These are phyloP conservation scores for Metallyticus violacea DNA, from an alignment of 2,888 invertebrate genomes.

Conservation along the genomic window DNA sequence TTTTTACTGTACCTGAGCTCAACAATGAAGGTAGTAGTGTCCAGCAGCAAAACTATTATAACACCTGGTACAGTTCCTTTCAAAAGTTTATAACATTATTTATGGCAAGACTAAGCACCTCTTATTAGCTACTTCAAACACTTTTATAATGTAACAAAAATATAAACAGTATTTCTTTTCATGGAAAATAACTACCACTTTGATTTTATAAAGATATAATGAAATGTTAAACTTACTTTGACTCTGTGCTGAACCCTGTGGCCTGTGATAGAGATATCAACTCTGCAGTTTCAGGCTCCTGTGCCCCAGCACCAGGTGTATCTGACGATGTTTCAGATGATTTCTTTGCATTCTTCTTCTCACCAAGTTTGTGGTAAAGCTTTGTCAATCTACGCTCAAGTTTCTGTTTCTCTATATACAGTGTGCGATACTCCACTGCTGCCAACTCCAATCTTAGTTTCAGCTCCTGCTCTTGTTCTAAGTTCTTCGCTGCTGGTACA, in stretches of 20 bases:
- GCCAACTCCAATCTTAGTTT: conserved; percentile 29
- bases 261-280: background rate
- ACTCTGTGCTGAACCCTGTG: background rate
- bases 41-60: too few relatives aligned
- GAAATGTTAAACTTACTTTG: background rate
- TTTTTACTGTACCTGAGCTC: too few relatives aligned
- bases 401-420: conserved; percentile 29
- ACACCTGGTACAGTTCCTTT: too few relatives aligned
- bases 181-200: too few relatives aligned
- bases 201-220: too few relatives aligned
- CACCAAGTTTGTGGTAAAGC: conserved; percentile 17
- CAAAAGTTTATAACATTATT: too few relatives aligned
- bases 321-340: background rate
- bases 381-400: conserved; percentile 27
- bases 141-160: too few relatives aligned
- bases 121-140: too few relatives aligned
- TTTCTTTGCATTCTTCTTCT: background rate
- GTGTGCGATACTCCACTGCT: conserved; percentile 33
- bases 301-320: background rate
- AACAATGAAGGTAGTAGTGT: too few relatives aligned
- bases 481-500: background rate
- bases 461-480: conserved; percentile 23
- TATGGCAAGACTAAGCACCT: too few relatives aligned
- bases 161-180: too few relatives aligned
- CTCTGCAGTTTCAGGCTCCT: background rate